Percentiles rank a stretch among this genome's conserved stretches.
phyloP scores from a whole-genome alignment of 1,140 invertebrate genomes.

The Heliconius melpomene region DNA sequence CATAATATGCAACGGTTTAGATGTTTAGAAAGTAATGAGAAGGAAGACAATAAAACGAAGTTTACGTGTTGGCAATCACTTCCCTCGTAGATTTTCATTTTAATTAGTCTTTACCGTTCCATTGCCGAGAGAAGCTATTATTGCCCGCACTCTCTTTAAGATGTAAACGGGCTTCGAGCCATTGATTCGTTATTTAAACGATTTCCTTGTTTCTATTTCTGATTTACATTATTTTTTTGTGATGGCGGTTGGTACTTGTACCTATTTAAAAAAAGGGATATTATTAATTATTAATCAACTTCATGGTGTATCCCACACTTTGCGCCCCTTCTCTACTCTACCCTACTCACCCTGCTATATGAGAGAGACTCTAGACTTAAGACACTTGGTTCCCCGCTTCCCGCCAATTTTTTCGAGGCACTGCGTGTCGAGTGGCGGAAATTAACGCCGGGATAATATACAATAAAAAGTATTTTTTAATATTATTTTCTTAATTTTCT shows the following conservation, averaged over 20 bases:
- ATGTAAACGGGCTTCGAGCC: slow-evolving; percentile 9
- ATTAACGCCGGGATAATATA: too few relatives aligned
- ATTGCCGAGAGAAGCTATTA: slow-evolving; percentile 25
- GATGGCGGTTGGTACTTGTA: background rate
- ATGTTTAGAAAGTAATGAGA: slow-evolving; percentile 42
- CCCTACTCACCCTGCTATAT: too few relatives aligned
- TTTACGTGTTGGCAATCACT: slow-evolving; percentile 41
- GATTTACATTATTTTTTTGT: background rate
- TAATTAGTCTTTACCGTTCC: slow-evolving; percentile 42
- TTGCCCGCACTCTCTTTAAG: slow-evolving; percentile 24
- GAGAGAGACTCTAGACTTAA: too few relatives aligned
- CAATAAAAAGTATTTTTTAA: too few relatives aligned
- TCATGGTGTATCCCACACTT: background rate
- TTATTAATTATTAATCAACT: background rate
- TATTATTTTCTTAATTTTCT: too few relatives aligned
- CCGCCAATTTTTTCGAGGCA: too few relatives aligned
- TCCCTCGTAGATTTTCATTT: slow-evolving; percentile 48
- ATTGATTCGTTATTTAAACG: background rate
- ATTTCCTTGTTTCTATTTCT: slow-evolving; percentile 13
- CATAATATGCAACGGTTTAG: slow-evolving; percentile 24
- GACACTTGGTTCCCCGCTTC: too few relatives aligned
- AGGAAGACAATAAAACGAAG: slow-evolving; percentile 41
- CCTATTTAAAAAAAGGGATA: background rate
- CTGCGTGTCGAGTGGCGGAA: too few relatives aligned
- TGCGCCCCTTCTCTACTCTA: too few relatives aligned